A percentile compares a stretch with the other conserved stretches of the same genome.
Evolutionary conservation across 2,113 vertebrate species (phyloP).

Genomic region (Cinclus mexicanus): DNA sequence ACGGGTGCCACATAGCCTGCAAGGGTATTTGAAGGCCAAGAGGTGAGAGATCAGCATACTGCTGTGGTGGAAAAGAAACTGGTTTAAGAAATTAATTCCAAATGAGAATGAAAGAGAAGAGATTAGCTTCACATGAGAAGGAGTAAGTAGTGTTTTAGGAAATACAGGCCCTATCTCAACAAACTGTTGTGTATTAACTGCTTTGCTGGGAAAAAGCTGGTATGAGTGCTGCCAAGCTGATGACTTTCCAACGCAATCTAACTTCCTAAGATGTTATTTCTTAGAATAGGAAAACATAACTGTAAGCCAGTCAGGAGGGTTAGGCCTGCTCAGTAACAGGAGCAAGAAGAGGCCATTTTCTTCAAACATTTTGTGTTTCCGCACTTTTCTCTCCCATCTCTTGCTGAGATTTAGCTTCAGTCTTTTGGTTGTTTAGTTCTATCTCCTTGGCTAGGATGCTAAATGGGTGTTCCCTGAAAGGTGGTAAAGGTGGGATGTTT

Average conservation of each 20-base stretch:
- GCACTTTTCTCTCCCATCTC: accelerated
- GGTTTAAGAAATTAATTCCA: not conserved
- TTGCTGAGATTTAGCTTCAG: not conserved
- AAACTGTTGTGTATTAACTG: not conserved
- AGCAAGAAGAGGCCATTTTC: not conserved
- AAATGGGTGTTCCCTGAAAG: not conserved
- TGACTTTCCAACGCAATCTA: not conserved
- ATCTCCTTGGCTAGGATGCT: not conserved
- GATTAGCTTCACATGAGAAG: not conserved
- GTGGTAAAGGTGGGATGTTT: not conserved
- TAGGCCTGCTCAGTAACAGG: not conserved
- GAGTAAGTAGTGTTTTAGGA: not conserved
- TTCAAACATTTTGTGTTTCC: not conserved
- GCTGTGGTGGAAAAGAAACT: not conserved
- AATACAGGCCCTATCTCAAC: not conserved
- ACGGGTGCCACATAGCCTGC: accelerated
- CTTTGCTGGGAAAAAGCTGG: not conserved
- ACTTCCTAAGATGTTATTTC: not conserved
- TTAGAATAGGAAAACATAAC: not conserved
- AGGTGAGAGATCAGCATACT: not conserved
- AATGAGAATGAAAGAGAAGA: not conserved
- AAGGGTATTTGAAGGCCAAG: not conserved
- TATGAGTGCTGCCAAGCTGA: not conserved
- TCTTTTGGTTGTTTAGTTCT: not conserved
- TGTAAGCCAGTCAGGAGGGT: not conserved